Evolutionary conservation across 2,888 invertebrate genomes (phyloP).

Genomic region (Azorinus chamasolen): DNA sequence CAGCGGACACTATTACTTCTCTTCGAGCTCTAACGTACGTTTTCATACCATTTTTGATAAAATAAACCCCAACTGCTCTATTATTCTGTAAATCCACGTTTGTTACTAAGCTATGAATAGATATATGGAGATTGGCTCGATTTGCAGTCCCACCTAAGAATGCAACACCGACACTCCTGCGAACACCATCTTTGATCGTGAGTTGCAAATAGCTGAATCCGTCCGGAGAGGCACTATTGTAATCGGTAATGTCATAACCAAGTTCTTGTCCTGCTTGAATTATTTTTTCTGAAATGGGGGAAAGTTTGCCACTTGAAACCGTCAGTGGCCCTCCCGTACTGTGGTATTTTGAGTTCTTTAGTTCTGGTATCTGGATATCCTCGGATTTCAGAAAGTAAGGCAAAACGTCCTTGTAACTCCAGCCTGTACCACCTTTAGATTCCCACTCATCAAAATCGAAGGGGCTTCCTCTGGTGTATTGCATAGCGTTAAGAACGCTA

Average conservation of each 20-base stretch:
- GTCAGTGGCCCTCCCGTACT: conserved; percentile 78
- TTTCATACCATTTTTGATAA: conserved; percentile 17
- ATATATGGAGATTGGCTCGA: conserved; percentile 15
- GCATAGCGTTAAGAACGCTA: too few relatives aligned
- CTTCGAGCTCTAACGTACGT: conserved; percentile 27
- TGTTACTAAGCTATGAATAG: conserved; percentile 14
- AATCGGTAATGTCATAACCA: conserved; percentile 87
- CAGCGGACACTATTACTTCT: too few relatives aligned
- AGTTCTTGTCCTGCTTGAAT: conserved; percentile 89
- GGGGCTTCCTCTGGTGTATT: too few relatives aligned
- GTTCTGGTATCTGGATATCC: too few relatives aligned
- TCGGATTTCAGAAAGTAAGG: too few relatives aligned
- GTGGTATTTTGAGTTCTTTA: too few relatives aligned
- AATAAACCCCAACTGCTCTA: conserved; percentile 16
- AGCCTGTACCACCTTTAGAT: too few relatives aligned
- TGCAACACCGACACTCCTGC: conserved; percentile 10
- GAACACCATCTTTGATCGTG: conserved; percentile 68
- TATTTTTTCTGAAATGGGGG: conserved; percentile 72
- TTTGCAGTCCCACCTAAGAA: conserved; percentile 4
- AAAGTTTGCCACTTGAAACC: conserved; percentile 68
- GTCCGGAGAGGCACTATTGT: conserved; percentile 68
- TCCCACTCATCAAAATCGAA: too few relatives aligned
- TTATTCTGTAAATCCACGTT: conserved; percentile 18
- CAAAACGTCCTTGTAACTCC: too few relatives aligned
- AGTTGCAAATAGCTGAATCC: conserved; percentile 40